Percentiles rank a stretch among this genome's conserved stretches.
These are phyloP conservation scores for Siderastrea siderea DNA, from an alignment of 92 coral and sea anemone species.

Conservation along the genomic window DNA sequence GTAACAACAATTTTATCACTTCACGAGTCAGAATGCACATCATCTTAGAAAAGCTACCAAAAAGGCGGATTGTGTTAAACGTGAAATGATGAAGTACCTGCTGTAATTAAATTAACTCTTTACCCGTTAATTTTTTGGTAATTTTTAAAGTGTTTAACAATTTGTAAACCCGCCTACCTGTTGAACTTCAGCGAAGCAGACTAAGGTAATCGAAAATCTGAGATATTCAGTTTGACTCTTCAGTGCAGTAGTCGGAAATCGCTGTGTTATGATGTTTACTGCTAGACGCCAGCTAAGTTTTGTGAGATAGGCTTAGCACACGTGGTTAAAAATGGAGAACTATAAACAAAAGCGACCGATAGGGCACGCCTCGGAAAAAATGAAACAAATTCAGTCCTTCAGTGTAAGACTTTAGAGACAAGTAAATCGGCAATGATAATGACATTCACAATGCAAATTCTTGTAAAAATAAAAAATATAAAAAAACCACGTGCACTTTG, in stretches of 20 bases:
- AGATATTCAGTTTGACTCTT: neutral
- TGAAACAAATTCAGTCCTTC: slow-evolving; percentile 30
- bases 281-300: slow-evolving; percentile 15
- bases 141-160: slow-evolving; percentile 13
- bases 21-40: neutral
- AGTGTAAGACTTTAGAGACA: slow-evolving; percentile 60
- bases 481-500: slow-evolving; percentile 83
- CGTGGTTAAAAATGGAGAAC: slow-evolving; percentile 28
- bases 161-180: slow-evolving; percentile 43
- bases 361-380: slow-evolving; percentile 58
- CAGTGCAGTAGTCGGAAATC: neutral
- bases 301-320: slow-evolving; percentile 24
- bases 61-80: neutral
- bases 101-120: neutral
- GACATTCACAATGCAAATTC: slow-evolving; percentile 81
- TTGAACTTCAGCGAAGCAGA: neutral
- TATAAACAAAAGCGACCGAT: slow-evolving; percentile 50
- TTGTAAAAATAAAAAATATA: slow-evolving; percentile 5
- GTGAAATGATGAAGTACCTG: slow-evolving; percentile 14
- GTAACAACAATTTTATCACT: neutral
- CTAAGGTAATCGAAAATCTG: neutral
- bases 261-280: neutral
- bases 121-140: slow-evolving; percentile 27
- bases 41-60: neutral
- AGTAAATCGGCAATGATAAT: slow-evolving; percentile 68